phyloP scores from a whole-genome alignment of 2,113 vertebrate species.

The Limnothrissa miodon region DNA sequence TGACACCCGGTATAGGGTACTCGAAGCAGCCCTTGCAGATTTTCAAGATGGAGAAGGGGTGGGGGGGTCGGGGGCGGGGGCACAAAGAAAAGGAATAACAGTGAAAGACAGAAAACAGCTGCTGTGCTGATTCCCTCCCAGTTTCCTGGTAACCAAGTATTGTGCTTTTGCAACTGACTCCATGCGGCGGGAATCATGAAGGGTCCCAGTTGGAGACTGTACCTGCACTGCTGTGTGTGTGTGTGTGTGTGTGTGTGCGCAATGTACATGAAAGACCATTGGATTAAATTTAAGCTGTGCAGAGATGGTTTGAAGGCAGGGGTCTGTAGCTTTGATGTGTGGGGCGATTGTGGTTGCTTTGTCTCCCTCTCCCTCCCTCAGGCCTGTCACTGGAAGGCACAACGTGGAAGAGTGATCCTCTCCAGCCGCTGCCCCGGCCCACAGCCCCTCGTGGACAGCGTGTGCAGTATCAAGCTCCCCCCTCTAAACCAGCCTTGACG shows the following conservation, averaged over 20 bases:
- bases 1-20: no score
- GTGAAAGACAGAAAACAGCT: background rate
- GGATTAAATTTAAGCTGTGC: background rate
- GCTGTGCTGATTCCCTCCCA: background rate
- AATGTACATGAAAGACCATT: background rate
- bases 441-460: conserved; percentile 13
- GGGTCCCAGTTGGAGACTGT: background rate
- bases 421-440: background rate
- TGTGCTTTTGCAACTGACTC: background rate
- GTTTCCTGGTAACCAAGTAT: background rate
- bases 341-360: background rate
- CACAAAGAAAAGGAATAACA: background rate
- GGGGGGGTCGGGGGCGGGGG: background rate
- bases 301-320: conserved; percentile 41
- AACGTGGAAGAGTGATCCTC: conserved; percentile 8
- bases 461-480: conserved; percentile 23
- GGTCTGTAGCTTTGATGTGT: conserved; percentile 41
- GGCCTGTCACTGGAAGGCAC: background rate
- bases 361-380: background rate
- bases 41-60: background rate
- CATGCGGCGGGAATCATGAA: background rate
- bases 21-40: background rate
- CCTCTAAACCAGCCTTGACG: conserved; percentile 24
- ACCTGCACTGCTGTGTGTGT: conserved; percentile 36
- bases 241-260: conserved; percentile 25